A percentile compares a stretch with the other conserved stretches of the same genome.
phyloP scores from a whole-genome alignment of 1,140 invertebrate genomes.

The Solenopsis fugax region DNA sequence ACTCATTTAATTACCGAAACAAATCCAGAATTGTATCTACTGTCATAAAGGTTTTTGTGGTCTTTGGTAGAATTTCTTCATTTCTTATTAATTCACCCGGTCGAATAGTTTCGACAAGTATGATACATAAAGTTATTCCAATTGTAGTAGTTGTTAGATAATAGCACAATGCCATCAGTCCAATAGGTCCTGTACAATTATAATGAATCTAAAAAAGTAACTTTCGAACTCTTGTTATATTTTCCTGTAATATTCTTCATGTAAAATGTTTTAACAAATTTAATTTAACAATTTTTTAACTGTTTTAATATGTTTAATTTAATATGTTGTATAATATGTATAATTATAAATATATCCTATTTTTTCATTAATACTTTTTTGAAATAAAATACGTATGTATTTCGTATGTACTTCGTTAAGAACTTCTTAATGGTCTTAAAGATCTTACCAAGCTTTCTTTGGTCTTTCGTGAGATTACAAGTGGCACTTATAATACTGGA shows the following conservation, averaged over 20 bases:
- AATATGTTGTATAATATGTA: not conserved
- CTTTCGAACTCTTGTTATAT: not conserved
- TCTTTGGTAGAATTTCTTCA: conserved; percentile 55
- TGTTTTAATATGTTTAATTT: not conserved
- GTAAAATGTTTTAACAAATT: not conserved
- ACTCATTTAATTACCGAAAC: conserved; percentile 87
- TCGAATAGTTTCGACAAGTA: conserved; percentile 88
- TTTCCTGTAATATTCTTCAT: not conserved
- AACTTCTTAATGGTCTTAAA: not conserved
- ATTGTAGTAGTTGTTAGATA: conserved; percentile 90
- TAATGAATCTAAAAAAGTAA: not conserved
- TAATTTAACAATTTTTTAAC: too few species aligned
- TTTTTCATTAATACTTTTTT: not conserved
- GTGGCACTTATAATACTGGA: conserved; percentile 89
- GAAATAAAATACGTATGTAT: not conserved
- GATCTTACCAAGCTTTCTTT: conserved; percentile 76
- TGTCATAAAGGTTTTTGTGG: conserved; percentile 86
- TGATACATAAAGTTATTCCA: conserved; percentile 88
- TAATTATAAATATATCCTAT: not conserved
- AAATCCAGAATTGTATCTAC: conserved; percentile 91
- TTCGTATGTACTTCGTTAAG: not conserved
- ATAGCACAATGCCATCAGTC: conserved; percentile 88
- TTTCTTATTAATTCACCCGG: conserved; percentile 85
- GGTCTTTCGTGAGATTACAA: conserved; percentile 86
- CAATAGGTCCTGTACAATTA: conserved; percentile 82